Evolutionary conservation across 35 echinoderm and acorn worm species (phyloP).

Genomic region (Hemicentrotus pulcherrimus): DNA sequence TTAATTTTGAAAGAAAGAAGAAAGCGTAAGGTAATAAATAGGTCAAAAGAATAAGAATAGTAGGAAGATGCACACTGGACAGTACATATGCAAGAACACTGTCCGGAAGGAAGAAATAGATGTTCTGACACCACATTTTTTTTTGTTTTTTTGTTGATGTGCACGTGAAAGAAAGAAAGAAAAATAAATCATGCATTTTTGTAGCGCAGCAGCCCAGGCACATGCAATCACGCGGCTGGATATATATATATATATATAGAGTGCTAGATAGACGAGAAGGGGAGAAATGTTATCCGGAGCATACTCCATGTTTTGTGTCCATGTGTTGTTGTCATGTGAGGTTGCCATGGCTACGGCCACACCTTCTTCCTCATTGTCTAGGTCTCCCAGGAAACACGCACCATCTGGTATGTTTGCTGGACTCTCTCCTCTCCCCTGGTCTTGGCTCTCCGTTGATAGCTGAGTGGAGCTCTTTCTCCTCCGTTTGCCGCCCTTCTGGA

Average conservation of each 20-base stretch:
- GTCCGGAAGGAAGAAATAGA: background rate
- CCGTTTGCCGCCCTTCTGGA: background rate
- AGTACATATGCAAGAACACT: too few species aligned
- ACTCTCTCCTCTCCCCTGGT: background rate
- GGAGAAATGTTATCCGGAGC: background rate
- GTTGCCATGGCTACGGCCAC: conserved; percentile 29
- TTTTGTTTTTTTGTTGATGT: background rate
- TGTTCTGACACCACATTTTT: background rate
- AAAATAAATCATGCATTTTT: background rate
- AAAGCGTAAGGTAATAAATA: too few species aligned
- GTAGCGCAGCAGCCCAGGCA: background rate
- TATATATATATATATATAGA: background rate
- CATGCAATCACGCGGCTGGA: background rate
- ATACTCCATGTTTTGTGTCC: conserved; percentile 38
- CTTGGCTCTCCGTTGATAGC: background rate
- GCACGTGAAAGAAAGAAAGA: background rate
- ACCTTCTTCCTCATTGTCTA: conserved; percentile 38
- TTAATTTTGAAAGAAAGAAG: too few species aligned
- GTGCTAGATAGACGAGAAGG: background rate
- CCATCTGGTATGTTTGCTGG: conserved; percentile 14
- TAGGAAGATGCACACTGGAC: too few species aligned
- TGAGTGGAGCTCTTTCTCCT: background rate
- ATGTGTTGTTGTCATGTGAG: conserved; percentile 33
- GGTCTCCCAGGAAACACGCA: conserved; percentile 39
- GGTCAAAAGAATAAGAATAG: too few species aligned